Percentiles rank a stretch among this genome's conserved stretches.
These are phyloP conservation scores for Coccyzus lansbergi DNA, from an alignment of 2,797 vertebrate species.

Conservation along the genomic window DNA sequence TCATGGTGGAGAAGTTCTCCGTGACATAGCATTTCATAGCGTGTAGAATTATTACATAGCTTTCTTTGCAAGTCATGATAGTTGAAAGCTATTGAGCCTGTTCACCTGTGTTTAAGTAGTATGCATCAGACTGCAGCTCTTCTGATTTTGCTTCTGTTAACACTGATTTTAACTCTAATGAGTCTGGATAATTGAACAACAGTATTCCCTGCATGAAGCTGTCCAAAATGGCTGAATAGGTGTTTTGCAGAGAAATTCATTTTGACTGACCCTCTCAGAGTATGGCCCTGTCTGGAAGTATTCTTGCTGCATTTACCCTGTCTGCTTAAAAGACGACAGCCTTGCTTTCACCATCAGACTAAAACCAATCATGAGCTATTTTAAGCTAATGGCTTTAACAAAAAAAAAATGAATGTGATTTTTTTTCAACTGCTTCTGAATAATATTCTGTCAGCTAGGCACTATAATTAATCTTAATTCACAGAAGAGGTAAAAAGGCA, in stretches of 20 bases:
- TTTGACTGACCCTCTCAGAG: not conserved
- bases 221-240: not conserved
- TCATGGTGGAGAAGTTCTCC: too few relatives aligned
- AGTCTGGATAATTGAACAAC: not conserved
- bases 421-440: not conserved
- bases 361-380: conserved; percentile 22
- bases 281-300: not conserved
- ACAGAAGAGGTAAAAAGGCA: not conserved
- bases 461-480: conserved; percentile 36
- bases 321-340: not conserved
- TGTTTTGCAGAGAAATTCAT: not conserved
- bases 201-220: not conserved
- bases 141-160: not conserved
- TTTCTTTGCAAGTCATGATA: not conserved
- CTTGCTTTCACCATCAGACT: not conserved
- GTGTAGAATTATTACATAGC: not conserved
- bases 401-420: not conserved
- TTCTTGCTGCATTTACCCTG: not conserved
- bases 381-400: conserved; percentile 44
- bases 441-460: not conserved
- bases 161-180: not conserved
- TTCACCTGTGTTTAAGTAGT: not conserved
- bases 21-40: too few relatives aligned
- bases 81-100: not conserved
- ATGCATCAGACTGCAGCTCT: not conserved